Evolutionary conservation across 2,888 invertebrate genomes (phyloP).

Genomic region (Hypercompe scribonia): DNA sequence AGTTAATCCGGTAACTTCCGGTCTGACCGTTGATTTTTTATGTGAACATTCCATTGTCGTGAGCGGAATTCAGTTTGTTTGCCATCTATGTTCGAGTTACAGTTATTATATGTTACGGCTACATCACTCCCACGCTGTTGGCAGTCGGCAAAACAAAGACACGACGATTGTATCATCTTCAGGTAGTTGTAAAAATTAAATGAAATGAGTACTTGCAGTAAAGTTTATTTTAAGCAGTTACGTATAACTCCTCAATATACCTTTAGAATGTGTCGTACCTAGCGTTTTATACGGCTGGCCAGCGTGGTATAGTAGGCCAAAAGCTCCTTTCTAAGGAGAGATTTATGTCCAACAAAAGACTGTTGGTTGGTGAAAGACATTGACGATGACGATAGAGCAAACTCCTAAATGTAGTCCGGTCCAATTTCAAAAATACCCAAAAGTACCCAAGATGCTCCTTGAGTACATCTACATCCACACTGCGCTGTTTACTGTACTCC

Average conservation of each 20-base stretch:
- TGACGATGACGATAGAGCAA: too few relatives aligned
- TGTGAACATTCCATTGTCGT: constrained; percentile 23
- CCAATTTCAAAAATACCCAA: too few relatives aligned
- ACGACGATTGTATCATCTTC: constrained; percentile 10
- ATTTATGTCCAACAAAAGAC: too few relatives aligned
- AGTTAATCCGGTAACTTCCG: constrained; percentile 25
- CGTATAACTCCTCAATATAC: not conserved
- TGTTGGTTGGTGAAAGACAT: too few relatives aligned
- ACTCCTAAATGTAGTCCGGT: too few relatives aligned
- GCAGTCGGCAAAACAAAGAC: constrained; percentile 21
- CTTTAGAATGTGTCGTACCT: not conserved
- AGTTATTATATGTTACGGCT: constrained; percentile 22
- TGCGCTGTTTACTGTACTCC: too few relatives aligned
- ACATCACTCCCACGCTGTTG: constrained; percentile 20
- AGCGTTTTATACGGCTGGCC: too few relatives aligned
- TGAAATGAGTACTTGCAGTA: not conserved
- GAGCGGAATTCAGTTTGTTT: constrained; percentile 19
- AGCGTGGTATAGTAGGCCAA: too few relatives aligned
- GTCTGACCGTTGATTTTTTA: constrained; percentile 14
- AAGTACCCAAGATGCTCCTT: too few relatives aligned
- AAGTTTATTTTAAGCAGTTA: not conserved
- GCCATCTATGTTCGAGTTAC: constrained; percentile 19
- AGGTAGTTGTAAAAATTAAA: constrained; percentile 2
- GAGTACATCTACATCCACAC: too few relatives aligned
- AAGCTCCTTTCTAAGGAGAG: too few relatives aligned